Percentiles rank a stretch among this genome's conserved stretches.
phyloP scores from a whole-genome alignment of 1,140 invertebrate species.

The Nasonia longicornis region DNA sequence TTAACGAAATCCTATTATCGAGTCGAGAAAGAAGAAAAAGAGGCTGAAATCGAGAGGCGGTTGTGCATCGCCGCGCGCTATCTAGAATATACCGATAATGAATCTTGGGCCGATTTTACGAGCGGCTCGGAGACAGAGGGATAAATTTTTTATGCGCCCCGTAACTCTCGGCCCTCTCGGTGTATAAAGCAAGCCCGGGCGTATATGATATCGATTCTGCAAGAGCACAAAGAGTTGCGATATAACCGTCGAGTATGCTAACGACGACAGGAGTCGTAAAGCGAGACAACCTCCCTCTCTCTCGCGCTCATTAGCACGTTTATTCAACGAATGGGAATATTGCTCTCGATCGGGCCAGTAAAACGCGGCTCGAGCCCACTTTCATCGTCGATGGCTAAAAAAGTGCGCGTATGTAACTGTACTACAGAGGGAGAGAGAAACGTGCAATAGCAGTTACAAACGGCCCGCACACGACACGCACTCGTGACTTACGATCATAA shows the following conservation, averaged over 20 bases:
- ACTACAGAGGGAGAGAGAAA: neutral
- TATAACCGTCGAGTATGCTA: neutral
- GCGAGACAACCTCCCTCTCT: neutral
- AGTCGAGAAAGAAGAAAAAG: slow-evolving; percentile 17
- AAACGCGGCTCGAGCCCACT: no score
- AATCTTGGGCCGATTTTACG: slow-evolving; percentile 18
- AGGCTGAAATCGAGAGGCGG: neutral
- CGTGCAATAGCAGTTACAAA: neutral
- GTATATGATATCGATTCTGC: neutral
- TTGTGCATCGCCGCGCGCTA: neutral
- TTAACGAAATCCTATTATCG: slow-evolving; percentile 46
- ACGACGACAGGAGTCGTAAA: neutral
- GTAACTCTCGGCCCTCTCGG: neutral
- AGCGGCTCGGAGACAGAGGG: slow-evolving; percentile 11
- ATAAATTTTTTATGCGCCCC: neutral
- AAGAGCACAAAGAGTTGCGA: neutral
- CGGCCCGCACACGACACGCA: neutral
- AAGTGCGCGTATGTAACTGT: no score
- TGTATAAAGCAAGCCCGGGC: neutral
- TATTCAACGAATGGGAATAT: neutral
- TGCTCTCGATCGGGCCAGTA: neutral
- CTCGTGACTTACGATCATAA: neutral
- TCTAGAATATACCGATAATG: slow-evolving; percentile 38
- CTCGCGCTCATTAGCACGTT: neutral
- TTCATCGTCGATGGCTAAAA: no score